Evolutionary conservation across 2,113 vertebrate species (phyloP).

Genomic region (Rattus rattus): DNA sequence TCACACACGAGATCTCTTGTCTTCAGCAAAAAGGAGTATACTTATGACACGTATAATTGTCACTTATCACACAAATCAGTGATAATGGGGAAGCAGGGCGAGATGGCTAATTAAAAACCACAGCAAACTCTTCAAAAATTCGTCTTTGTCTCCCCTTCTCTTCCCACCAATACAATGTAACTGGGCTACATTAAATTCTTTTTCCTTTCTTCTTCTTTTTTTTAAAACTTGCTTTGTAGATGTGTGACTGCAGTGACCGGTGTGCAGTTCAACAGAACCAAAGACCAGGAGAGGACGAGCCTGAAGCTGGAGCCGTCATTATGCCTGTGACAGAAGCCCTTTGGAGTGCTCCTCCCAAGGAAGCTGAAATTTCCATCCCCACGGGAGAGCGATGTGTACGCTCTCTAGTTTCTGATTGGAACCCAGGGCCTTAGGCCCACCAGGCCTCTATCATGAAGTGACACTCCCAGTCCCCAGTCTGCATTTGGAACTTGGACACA

Average conservation of each 20-base stretch:
- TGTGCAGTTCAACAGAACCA: background rate
- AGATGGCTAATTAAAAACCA: constrained; percentile 77
- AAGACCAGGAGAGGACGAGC: background rate
- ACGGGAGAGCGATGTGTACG: background rate
- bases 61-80: constrained; percentile 82
- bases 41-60: constrained; percentile 83
- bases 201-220: constrained; percentile 17
- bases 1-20: constrained; percentile 83
- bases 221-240: background rate
- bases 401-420: background rate
- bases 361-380: background rate
- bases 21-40: constrained; percentile 79
- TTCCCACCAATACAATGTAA: background rate
- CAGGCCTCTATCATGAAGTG: background rate
- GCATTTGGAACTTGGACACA: background rate
- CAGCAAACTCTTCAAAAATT: constrained; percentile 73
- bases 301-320: background rate
- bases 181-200: constrained; percentile 6
- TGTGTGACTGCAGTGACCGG: background rate
- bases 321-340: background rate
- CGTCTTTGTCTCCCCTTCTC: constrained; percentile 39
- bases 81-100: constrained; percentile 80
- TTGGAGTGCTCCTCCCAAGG: background rate
- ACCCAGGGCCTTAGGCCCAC: background rate
- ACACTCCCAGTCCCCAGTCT: background rate